Conservation (phyloP, 2,888 invertebrate species). For the Ennomos fuscantarius region DNA sequence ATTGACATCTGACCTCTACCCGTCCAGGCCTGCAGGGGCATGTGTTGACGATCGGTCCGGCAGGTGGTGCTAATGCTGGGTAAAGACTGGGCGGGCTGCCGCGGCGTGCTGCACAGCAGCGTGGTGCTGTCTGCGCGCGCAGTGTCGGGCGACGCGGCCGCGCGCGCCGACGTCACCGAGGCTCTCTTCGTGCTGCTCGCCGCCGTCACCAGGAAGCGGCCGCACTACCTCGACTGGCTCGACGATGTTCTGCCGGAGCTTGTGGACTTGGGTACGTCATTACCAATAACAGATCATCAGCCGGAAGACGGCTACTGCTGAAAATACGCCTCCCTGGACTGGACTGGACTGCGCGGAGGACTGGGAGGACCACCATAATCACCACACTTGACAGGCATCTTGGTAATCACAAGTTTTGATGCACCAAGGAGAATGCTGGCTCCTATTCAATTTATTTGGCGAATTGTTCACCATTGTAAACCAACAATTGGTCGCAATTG, state of each 20-base stretch:
- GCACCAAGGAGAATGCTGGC: no score
- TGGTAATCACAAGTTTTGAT: no score
- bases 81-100: slow-evolving; percentile 60
- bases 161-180: slow-evolving; percentile 89
- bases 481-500: no score
- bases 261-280: slow-evolving; percentile 60
- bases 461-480: no score
- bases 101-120: slow-evolving; percentile 56
- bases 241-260: slow-evolving; percentile 63
- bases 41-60: not conserved
- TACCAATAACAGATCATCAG: not conserved
- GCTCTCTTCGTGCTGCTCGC: slow-evolving; percentile 87
- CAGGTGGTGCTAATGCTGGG: slow-evolving; percentile 75
- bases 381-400: no score
- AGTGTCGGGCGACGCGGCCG: slow-evolving; percentile 85
- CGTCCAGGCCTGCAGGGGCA: no score
- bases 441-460: no score
- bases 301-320: no score
- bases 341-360: no score
- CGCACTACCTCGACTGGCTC: slow-evolving; percentile 69
- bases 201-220: slow-evolving; percentile 88
- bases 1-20: no score
- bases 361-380: no score
- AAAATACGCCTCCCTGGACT: no score
- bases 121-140: slow-evolving; percentile 52